Evolutionary conservation across 1,140 invertebrate species (phyloP).

Genomic region (Dolichoris vasculosae): DNA sequence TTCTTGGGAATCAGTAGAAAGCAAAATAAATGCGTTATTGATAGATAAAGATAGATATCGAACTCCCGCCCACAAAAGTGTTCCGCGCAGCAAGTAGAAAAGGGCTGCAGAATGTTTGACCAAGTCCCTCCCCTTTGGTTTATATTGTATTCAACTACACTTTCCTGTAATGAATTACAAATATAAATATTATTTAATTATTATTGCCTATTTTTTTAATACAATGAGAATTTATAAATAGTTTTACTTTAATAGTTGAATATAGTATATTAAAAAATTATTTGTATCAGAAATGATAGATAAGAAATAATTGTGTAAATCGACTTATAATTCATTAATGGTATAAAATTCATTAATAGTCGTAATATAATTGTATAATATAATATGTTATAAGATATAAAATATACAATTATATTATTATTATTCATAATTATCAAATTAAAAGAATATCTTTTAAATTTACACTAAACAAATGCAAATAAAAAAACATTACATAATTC

Average conservation of each 20-base stretch:
- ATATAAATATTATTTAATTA: not conserved
- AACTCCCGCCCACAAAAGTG: conserved; percentile 16
- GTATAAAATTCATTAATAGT: too few relatives aligned
- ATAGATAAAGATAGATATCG: not conserved
- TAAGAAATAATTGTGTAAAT: too few relatives aligned
- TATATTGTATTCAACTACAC: not conserved
- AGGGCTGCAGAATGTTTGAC: conserved; percentile 25
- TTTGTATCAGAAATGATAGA: not conserved
- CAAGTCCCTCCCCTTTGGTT: conserved; percentile 8
- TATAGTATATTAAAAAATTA: not conserved
- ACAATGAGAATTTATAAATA: not conserved
- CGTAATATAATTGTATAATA: too few relatives aligned
- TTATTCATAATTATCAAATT: too few relatives aligned
- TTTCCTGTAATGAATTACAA: not conserved
- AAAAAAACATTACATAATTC: too few relatives aligned
- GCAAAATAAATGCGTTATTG: not conserved
- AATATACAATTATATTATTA: too few relatives aligned
- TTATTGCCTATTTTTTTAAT: not conserved
- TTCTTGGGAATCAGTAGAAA: too few relatives aligned
- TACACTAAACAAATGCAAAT: too few relatives aligned
- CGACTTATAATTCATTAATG: too few relatives aligned
- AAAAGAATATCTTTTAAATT: too few relatives aligned
- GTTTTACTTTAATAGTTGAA: too few relatives aligned
- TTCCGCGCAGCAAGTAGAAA: conserved; percentile 21
- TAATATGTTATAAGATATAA: too few relatives aligned